Evolutionary conservation across 2,888 invertebrate genomes (phyloP).

Genomic region (Mimachlamys varia): DNA sequence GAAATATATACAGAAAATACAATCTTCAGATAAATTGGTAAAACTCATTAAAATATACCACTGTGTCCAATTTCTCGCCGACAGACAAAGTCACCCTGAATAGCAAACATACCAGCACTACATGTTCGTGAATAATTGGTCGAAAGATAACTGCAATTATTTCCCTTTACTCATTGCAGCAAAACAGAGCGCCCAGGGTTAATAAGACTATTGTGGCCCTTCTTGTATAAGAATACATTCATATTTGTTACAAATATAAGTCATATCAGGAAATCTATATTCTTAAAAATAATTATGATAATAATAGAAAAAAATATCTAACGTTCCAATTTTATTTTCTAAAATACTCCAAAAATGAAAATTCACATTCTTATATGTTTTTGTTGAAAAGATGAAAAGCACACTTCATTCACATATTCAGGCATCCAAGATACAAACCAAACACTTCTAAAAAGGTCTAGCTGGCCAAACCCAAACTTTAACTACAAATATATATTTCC

Average conservation of each 20-base stretch:
- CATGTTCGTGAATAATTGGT: neutral
- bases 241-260: conserved; percentile 1
- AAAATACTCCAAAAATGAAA: neutral
- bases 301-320: neutral
- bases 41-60: neutral
- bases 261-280: neutral
- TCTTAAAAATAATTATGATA: neutral
- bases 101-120: neutral
- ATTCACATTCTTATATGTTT: neutral
- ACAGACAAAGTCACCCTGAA: neutral
- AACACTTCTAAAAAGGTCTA: neutral
- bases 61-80: neutral
- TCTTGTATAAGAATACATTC: neutral
- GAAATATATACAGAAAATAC: conserved; percentile 23
- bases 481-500: neutral
- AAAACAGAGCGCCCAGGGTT: neutral
- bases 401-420: neutral
- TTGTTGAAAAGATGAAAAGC: neutral
- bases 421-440: neutral
- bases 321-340: neutral
- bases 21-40: neutral
- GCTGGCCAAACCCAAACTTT: neutral
- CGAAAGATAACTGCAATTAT: neutral
- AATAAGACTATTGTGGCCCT: no score
- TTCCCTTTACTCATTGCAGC: neutral